Evolutionary conservation across 2,797 vertebrate genomes (phyloP).

Genomic region (Lepilemur septentrionalis): DNA sequence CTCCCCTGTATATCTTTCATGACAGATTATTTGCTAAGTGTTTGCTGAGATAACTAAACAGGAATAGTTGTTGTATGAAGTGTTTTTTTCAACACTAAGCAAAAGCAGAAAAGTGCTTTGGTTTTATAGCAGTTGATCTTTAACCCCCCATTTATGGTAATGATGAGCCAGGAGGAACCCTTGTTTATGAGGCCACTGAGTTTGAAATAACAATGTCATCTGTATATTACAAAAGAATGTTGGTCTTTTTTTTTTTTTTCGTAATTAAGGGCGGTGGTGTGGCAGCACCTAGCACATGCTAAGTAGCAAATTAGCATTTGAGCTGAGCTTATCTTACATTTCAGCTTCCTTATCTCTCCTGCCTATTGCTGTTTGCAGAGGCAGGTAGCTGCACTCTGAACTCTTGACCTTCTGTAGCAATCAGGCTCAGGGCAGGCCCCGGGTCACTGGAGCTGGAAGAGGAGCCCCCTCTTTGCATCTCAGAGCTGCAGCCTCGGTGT

Average conservation of each 20-base stretch:
- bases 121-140: constrained; percentile 10
- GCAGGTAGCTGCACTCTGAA: neutral
- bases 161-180: neutral
- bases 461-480: neutral
- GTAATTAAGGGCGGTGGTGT: constrained; percentile 4
- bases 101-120: neutral
- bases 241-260: too few relatives aligned
- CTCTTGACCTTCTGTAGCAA: neutral
- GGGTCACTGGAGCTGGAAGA: too few relatives aligned
- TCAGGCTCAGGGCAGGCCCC: neutral
- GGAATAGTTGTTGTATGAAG: neutral
- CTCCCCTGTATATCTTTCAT: neutral
- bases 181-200: neutral
- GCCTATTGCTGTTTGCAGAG: neutral
- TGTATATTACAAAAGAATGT: constrained; percentile 15
- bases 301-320: constrained; percentile 49
- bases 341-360: neutral
- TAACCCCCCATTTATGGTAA: neutral
- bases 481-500: neutral
- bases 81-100: neutral
- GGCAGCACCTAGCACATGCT: neutral
- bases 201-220: constrained; percentile 48
- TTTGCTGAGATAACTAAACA: neutral
- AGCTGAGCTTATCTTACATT: neutral
- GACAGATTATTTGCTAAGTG: constrained; percentile 20